These are phyloP conservation scores for Cephus pygmeus DNA, from an alignment of 2,888 invertebrate species.

Conservation along the genomic window DNA sequence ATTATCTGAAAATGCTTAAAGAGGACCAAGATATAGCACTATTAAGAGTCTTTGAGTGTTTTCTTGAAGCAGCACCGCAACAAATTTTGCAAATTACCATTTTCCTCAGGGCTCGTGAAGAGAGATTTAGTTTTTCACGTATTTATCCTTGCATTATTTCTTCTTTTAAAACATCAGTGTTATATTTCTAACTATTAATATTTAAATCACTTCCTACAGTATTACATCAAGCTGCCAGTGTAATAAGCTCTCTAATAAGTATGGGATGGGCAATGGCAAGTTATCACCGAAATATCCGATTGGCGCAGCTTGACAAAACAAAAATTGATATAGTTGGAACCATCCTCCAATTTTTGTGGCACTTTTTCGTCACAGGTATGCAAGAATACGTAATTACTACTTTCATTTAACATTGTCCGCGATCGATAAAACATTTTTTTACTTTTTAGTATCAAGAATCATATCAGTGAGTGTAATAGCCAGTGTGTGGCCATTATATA, in stretches of 20 bases:
- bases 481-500: slow-evolving; percentile 76
- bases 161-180: slow-evolving; percentile 43
- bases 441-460: slow-evolving; percentile 81
- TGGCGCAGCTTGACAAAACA: slow-evolving; percentile 81
- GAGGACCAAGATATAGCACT: slow-evolving; percentile 85
- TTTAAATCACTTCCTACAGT: slow-evolving; percentile 59
- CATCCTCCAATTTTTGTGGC: slow-evolving; percentile 84
- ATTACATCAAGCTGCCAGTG: slow-evolving; percentile 77
- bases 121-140: slow-evolving; percentile 68
- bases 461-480: slow-evolving; percentile 83
- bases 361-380: slow-evolving; percentile 82
- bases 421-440: slow-evolving; percentile 10
- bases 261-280: slow-evolving; percentile 92
- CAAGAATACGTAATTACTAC: slow-evolving; percentile 2
- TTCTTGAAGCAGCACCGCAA: slow-evolving; percentile 84
- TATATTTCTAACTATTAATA: slow-evolving; percentile 58
- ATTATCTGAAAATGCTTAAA: slow-evolving; percentile 80
- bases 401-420: not conserved
- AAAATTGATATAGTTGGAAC: slow-evolving; percentile 81
- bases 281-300: slow-evolving; percentile 85
- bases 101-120: slow-evolving; percentile 71
- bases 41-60: slow-evolving; percentile 82
- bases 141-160: slow-evolving; percentile 35
- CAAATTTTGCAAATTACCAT: slow-evolving; percentile 81
- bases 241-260: slow-evolving; percentile 83